Percentiles rank a stretch among this genome's conserved stretches.
Conservation (phyloP, 2,797 vertebrate genomes). For the Adrianichthys oophorus region DNA sequence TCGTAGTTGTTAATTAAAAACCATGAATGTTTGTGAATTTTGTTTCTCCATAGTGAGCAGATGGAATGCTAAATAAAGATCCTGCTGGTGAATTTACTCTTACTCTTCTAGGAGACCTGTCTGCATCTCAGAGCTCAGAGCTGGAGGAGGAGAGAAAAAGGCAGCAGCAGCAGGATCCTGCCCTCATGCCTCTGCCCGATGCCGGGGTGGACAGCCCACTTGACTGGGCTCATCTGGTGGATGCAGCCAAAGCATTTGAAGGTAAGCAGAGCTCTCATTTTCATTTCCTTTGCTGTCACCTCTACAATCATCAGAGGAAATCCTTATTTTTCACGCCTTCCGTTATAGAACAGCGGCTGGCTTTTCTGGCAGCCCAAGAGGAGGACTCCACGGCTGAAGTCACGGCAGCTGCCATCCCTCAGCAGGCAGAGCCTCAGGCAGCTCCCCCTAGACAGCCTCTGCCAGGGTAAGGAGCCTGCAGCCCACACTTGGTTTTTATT, state of each 20-base stretch:
- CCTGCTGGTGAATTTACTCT: neutral
- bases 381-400: constrained; percentile 84
- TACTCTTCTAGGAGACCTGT: constrained; percentile 85
- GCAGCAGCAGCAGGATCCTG: constrained; percentile 84
- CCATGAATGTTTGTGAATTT: too few relatives aligned
- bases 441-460: constrained; percentile 83
- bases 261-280: constrained; percentile 67
- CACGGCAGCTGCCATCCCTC: constrained; percentile 68
- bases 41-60: too few relatives aligned
- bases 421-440: constrained; percentile 88
- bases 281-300: constrained; percentile 2
- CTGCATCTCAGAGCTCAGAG: constrained; percentile 86
- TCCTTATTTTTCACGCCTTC: constrained; percentile 12
- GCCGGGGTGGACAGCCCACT: constrained; percentile 87
- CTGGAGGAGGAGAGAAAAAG: constrained; percentile 84
- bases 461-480: constrained; percentile 77
- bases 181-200: constrained; percentile 93
- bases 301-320: constrained; percentile 35
- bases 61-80: neutral
- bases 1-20: neutral
- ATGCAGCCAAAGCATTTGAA: constrained; percentile 96
- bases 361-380: constrained; percentile 88
- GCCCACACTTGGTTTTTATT: constrained; percentile 32
- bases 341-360: constrained; percentile 88
- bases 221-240: constrained; percentile 96